These are phyloP conservation scores for Cuniculus paca DNA, from an alignment of 2,797 vertebrate genomes.

Conservation along the genomic window DNA sequence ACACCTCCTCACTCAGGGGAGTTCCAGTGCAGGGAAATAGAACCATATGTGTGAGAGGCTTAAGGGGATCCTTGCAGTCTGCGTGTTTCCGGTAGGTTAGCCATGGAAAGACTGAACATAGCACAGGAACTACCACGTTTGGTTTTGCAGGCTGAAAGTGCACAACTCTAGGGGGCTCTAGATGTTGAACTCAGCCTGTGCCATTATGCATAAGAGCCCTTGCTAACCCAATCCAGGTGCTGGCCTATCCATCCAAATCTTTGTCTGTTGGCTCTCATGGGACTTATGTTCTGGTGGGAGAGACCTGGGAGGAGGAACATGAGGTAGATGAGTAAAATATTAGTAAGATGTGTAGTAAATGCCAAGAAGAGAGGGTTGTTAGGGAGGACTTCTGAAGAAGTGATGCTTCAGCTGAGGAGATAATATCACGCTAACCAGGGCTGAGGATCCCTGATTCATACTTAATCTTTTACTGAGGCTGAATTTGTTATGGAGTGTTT, in stretches of 20 bases:
- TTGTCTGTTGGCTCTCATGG: neutral
- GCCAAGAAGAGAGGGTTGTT: neutral
- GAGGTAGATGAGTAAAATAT: neutral
- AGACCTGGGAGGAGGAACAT: neutral
- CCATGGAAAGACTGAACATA: neutral
- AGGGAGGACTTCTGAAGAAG: neutral
- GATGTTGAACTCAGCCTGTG: neutral
- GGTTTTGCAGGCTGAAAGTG: neutral
- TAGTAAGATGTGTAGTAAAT: neutral
- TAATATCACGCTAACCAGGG: neutral
- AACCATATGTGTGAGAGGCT: neutral
- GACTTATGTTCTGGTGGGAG: neutral
- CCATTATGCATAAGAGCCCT: fast-evolving
- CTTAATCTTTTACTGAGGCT: neutral
- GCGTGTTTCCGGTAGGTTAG: neutral
- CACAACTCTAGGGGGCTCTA: neutral
- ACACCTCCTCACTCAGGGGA: neutral
- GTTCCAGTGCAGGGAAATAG: neutral
- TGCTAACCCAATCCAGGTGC: neutral
- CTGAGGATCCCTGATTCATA: neutral
- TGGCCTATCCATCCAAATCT: neutral
- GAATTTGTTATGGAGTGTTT: neutral
- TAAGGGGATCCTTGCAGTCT: fast-evolving
- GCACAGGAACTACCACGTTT: neutral
- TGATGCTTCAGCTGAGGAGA: neutral